Base-by-base conservation (phyloP, 2,113 vertebrate genomes). In the Serilophus lunatus region DNA sequence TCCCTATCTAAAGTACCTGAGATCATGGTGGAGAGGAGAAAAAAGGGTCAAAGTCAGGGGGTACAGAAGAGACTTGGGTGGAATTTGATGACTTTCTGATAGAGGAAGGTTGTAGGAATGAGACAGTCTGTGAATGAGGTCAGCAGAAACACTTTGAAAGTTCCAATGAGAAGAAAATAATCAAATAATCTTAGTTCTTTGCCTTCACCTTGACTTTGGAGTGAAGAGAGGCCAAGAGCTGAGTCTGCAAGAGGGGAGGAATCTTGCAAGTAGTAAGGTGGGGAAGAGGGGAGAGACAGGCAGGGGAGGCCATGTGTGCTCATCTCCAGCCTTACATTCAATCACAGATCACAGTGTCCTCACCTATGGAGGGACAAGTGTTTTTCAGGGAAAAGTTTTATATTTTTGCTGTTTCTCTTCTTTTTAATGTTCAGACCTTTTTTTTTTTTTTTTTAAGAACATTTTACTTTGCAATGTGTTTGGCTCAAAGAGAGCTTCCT, bases 381-480 rank as follows among this genome's bases (percentile, higher is more conserved):
- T n/a, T 75, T 86, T 94, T 83, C 42, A 81, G 83, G 80, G 88
- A 91, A 88, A 93, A 10, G 29, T 95, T 97, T 97, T 97, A 29
- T 97, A 97, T 92, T 95, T 84, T 78, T 86, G 68, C 7, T 36
- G 66, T 88, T 86, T 61, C 29, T 86, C 18, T 60, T 80, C 44
- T 90, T 94, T 95, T 88, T 94, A n/a, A 85, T 66, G 26, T 76
- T 86, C 54, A 33, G 61, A 70, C 2, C 4, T 16, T 42, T 24
- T 77, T 57, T 60, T 26, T 31, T 31, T 77, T 35, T 35, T 36
- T 57, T 68, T 74, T 90, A 95, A 79, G 29, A 78, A 18, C 63
- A 80, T 51, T 77, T 44, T 63, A 80, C 72, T 78, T 94, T 78
- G 79, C 28, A 29, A 59, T 19, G 24, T 16, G 63, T 80, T 82